These are phyloP conservation scores for Lophotriccus pileatus DNA, from an alignment of 2,797 vertebrate genomes.

Conservation along the genomic window DNA sequence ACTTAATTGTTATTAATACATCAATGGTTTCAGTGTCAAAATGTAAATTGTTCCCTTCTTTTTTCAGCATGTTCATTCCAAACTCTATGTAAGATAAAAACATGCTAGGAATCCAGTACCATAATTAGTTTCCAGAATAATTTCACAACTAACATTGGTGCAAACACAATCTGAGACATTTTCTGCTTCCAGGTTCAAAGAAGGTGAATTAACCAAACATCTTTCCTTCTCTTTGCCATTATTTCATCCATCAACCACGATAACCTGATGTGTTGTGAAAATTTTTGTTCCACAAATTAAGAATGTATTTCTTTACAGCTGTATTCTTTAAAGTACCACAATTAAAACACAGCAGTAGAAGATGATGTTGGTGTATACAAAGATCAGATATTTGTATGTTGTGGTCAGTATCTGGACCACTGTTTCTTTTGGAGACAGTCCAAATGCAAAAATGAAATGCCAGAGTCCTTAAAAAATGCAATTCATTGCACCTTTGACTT, in stretches of 20 bases:
- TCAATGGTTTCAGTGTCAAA: not conserved
- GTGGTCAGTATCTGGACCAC: not conserved
- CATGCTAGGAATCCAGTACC: not conserved
- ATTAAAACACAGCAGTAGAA: not conserved
- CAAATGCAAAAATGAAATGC: not conserved
- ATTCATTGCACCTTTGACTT: not conserved
- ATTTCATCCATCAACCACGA: not conserved
- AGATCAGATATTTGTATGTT: not conserved
- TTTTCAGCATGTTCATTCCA: not conserved
- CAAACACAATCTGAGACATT: not conserved
- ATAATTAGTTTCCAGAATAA: not conserved
- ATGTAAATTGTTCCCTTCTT: not conserved
- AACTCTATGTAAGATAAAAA: not conserved
- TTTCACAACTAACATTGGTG: not conserved
- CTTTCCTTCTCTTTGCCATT: not conserved
- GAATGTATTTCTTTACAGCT: not conserved
- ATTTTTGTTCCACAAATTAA: not conserved
- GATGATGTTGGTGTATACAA: not conserved
- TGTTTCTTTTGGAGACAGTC: not conserved
- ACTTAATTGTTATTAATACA: not conserved
- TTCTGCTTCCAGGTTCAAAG: not conserved
- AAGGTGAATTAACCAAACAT: not conserved
- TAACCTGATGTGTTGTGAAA: not conserved
- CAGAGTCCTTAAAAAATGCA: not conserved
- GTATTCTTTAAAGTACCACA: not conserved